phyloP scores from a whole-genome alignment of 2,113 vertebrate species.

The Montifringilla adamsi region DNA sequence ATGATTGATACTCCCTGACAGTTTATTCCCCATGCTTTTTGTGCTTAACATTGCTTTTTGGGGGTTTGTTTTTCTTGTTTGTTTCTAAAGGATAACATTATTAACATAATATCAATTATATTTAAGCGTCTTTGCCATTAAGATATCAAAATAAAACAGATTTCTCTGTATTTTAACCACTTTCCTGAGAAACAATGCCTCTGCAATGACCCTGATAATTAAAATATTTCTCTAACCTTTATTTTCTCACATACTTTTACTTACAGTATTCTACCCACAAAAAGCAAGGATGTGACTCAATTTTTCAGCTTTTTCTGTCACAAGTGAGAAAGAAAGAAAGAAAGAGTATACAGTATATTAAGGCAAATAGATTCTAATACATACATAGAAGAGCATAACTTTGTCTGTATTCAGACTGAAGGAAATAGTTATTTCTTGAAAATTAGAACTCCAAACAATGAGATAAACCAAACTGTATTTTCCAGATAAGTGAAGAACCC shows the following conservation, averaged over 20 bases:
- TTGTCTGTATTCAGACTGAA: not conserved
- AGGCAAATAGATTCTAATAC: not conserved
- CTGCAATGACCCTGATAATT: not conserved
- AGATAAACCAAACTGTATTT: not conserved
- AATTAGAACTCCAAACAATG: not conserved
- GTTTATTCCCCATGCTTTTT: not conserved
- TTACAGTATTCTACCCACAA: not conserved
- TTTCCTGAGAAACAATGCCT: not conserved
- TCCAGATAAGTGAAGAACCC: not conserved
- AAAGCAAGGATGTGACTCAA: not conserved
- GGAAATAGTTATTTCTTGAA: not conserved
- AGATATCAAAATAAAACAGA: not conserved
- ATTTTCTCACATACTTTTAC: not conserved
- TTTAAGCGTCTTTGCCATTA: not conserved
- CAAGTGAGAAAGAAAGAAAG: not conserved
- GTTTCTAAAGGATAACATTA: not conserved
- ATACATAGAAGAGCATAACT: not conserved
- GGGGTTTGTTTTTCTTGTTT: not conserved
- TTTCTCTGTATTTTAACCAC: not conserved
- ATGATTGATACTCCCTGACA: not conserved
- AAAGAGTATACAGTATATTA: not conserved
- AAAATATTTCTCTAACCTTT: not conserved
- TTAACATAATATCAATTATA: not conserved
- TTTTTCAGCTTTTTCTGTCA: not conserved
- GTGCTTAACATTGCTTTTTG: not conserved